Evolutionary conservation across 2,888 invertebrate genomes (phyloP), one percentile per base, ranked within the genome.

Genomic region (Rosalia funebris): DNA sequence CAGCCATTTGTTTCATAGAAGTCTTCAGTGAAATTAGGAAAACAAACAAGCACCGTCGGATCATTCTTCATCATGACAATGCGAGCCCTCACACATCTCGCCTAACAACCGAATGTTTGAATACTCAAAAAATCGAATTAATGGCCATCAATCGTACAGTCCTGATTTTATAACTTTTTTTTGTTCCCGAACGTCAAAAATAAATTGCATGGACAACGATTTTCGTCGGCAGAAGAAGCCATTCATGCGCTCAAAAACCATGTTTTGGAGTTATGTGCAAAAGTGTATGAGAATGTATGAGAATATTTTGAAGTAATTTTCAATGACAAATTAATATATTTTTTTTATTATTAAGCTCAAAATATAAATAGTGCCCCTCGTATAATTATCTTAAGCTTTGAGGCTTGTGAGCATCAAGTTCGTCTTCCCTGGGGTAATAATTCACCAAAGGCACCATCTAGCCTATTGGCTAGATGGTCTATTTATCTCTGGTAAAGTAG

Each of bases 81-180:
- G 25, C n/a, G n/a, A n/a, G n/a, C n/a, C n/a, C n/a, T n/a, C n/a
- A n/a, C n/a, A n/a, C n/a, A n/a, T n/a, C n/a, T n/a, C n/a, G n/a
- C n/a, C n/a, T n/a, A 7, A 25, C 25, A 25, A 25, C 25, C n/a
- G 7, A 25, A 25, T 25, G 7, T 3, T 3, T 25, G 25, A 4
- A 9, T 41, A n/a, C 2, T 41, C 12, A 1, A 14, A 41, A 65
- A 53, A 52, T 63, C 46, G 55, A 66, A 41, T 63, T 66, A 39
- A 57, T 60, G 60, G 45, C 57, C 63, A 60, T 61, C 53, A 31
- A 17, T 55, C 39, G 31, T 56, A 25, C 50, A 62, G 44, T 31
- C 63, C 62, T 65, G 57, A 69, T 55, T 69, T 71, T 69, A 71
- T 62, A 65, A 57, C 59, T 69, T 66, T 50, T 69, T 67, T 66